Conservation (phyloP, 2,113 vertebrate species). For the Furnarius figulus region DNA sequence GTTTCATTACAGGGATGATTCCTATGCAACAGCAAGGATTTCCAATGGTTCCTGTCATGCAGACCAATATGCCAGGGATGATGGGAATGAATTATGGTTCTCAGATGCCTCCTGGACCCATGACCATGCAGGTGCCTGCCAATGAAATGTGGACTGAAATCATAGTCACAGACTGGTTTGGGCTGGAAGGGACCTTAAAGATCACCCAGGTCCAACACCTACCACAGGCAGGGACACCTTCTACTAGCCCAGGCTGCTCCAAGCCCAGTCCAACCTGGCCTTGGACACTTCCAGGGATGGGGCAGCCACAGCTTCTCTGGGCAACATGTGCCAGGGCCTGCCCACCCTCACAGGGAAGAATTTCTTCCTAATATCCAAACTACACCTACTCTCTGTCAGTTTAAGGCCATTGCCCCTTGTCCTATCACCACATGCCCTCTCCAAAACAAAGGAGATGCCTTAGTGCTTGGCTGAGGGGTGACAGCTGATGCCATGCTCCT, state of each 20-base stretch:
- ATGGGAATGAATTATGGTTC: constrained; percentile 95
- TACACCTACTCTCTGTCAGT: not conserved
- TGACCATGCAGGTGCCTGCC: constrained; percentile 89
- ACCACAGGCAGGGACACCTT: not conserved
- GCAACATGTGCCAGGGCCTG: not conserved
- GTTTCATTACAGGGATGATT: constrained; percentile 82
- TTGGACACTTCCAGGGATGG: not conserved
- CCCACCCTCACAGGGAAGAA: not conserved
- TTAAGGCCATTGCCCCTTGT: not conserved
- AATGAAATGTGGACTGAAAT: not conserved
- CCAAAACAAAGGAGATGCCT: not conserved
- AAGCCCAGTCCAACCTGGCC: rapidly evolving
- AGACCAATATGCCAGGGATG: constrained; percentile 93
- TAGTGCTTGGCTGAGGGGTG: not conserved
- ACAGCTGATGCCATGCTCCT: not conserved
- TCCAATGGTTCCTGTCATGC: constrained; percentile 94
- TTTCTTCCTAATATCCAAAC: not conserved
- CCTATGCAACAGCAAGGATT: constrained; percentile 90
- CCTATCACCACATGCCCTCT: not conserved
- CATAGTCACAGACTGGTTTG: not conserved
- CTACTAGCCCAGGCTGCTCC: not conserved
- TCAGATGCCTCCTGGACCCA: constrained; percentile 88
- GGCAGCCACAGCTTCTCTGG: not conserved
- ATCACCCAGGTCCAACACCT: not conserved
- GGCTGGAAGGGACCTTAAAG: not conserved